Conservation (phyloP, 2,888 invertebrate genomes). For the Periphyllus acericola region DNA sequence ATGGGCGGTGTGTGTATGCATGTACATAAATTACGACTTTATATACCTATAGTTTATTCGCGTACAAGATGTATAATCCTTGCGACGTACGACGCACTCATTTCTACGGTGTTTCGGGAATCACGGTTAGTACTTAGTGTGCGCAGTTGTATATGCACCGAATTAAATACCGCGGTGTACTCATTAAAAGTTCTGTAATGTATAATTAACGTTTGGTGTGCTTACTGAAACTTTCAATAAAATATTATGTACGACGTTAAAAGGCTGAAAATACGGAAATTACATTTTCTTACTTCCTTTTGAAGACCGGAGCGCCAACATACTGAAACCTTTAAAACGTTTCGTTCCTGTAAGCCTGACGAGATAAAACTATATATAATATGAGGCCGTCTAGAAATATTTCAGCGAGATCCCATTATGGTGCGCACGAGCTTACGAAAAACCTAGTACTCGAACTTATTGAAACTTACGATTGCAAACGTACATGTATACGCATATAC, state of each 20-base stretch:
- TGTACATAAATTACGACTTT: no score
- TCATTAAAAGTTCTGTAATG: constrained; percentile 23
- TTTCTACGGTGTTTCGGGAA: not conserved
- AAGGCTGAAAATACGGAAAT: not conserved
- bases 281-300: constrained; percentile 3
- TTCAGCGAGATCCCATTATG: not conserved
- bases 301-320: not conserved
- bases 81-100: no score
- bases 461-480: not conserved
- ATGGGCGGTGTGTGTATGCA: no score
- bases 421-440: not conserved
- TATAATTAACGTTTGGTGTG: not conserved
- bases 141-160: not conserved
- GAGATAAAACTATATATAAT: not conserved
- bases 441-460: not conserved
- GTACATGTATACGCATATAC: not conserved
- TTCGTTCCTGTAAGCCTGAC: not conserved
- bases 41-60: no score
- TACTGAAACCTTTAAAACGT: not conserved
- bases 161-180: constrained; percentile 4
- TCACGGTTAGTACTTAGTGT: not conserved
- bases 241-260: not conserved
- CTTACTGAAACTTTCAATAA: constrained; percentile 7
- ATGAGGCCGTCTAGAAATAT: not conserved
- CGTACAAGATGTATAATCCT: no score